These are phyloP conservation scores for Lepus oiostolus DNA, from an alignment of 2,797 vertebrate species.

Conservation along the genomic window DNA sequence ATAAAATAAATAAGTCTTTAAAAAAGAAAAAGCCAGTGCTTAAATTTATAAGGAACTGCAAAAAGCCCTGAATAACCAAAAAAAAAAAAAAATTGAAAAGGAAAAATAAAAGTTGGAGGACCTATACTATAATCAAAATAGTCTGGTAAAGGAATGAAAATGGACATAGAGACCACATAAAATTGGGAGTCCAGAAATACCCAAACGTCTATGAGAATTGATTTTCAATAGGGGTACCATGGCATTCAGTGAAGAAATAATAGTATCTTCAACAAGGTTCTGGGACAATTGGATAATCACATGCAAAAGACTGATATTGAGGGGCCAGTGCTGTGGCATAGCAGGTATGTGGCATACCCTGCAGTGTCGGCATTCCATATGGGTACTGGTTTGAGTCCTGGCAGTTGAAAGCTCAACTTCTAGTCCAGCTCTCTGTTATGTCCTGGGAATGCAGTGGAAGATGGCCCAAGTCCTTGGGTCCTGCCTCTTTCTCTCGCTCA, in stretches of 20 bases:
- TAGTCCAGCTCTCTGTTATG: no score
- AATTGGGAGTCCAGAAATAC: constrained; percentile 54
- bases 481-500: no score
- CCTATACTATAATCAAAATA: background rate
- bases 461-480: no score
- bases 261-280: background rate
- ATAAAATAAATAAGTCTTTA: background rate
- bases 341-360: no score
- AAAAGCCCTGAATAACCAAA: background rate
- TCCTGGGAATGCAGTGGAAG: no score
- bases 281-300: background rate
- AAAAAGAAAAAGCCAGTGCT: background rate
- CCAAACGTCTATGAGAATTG: background rate
- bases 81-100: constrained; percentile 11
- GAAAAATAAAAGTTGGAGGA: constrained; percentile 18
- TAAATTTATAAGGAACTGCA: background rate
- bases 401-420: no score
- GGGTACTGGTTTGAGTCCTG: no score
- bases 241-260: background rate
- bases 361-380: no score
- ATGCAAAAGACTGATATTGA: background rate
- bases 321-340: no score
- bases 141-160: background rate
- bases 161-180: constrained; percentile 14
- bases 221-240: background rate